phyloP scores from a whole-genome alignment of 2,797 vertebrate genomes.

The Parauchenoglanis ngamensis region DNA sequence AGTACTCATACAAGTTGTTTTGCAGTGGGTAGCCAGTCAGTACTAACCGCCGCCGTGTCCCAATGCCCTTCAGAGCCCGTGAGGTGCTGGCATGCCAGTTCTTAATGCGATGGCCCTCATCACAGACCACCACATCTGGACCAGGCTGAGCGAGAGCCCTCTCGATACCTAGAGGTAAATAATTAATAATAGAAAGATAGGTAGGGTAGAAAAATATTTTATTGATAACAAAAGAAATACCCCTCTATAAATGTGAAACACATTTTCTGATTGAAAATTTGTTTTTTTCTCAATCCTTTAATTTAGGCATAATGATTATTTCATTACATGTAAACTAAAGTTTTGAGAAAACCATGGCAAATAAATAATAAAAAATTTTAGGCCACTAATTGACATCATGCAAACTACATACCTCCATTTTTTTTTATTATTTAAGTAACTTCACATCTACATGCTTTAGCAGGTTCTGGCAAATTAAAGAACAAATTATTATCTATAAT shows the following conservation, averaged over 20 bases:
- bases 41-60: constrained; percentile 90
- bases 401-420: not conserved
- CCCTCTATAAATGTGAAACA: not conserved
- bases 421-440: not conserved
- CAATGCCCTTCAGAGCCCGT: constrained; percentile 95
- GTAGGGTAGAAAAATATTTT: not conserved
- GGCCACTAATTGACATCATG: not conserved
- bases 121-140: constrained; percentile 96
- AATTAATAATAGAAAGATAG: not conserved
- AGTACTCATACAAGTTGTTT: constrained; percentile 97
- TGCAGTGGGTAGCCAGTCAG: constrained; percentile 92
- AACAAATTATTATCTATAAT: not conserved
- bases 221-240: not conserved
- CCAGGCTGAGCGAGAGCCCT: constrained; percentile 90
- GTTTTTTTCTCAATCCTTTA: too few species aligned
- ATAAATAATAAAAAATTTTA: not conserved
- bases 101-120: constrained; percentile 98
- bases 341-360: not conserved
- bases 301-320: not conserved
- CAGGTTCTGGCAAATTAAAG: not conserved
- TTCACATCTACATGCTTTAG: not conserved
- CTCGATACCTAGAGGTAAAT: constrained; percentile 83
- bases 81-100: constrained; percentile 98
- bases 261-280: not conserved
- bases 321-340: not conserved